These are phyloP conservation scores for Polypedilum vanderplanki DNA, from an alignment of 1,140 invertebrate species.

Conservation along the genomic window DNA sequence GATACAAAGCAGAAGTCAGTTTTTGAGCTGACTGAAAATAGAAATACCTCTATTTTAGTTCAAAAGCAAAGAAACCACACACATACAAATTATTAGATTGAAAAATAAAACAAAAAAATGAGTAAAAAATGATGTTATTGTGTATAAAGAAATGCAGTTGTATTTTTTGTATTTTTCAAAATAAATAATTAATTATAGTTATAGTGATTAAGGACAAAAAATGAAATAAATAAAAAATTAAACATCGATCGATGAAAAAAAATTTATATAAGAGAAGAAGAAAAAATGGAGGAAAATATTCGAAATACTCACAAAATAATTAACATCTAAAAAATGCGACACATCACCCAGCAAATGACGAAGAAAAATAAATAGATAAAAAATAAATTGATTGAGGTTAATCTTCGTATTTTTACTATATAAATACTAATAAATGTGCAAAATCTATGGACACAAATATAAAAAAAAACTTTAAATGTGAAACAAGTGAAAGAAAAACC, in stretches of 20 bases:
- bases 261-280: background rate
- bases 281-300: background rate
- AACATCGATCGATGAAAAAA: background rate
- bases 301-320: background rate
- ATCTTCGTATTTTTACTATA: background rate
- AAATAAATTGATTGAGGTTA: background rate
- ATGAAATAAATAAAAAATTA: background rate
- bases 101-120: background rate
- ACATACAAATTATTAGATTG: conserved; percentile 22
- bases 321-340: background rate
- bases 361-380: too few relatives aligned
- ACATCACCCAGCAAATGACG: background rate
- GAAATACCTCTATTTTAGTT: conserved; percentile 46
- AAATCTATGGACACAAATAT: background rate
- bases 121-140: background rate
- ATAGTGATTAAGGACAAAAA: background rate
- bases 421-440: background rate
- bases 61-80: conserved; percentile 33
- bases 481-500: background rate
- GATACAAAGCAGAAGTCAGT: conserved; percentile 8
- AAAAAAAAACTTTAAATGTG: background rate
- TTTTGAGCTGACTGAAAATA: conserved; percentile 41
- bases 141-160: conserved; percentile 12
- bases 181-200: background rate
- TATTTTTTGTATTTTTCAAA: conserved; percentile 20